Base-by-base conservation (phyloP, 2,888 invertebrate genomes). In the Sphecodes monilicornis region DNA sequence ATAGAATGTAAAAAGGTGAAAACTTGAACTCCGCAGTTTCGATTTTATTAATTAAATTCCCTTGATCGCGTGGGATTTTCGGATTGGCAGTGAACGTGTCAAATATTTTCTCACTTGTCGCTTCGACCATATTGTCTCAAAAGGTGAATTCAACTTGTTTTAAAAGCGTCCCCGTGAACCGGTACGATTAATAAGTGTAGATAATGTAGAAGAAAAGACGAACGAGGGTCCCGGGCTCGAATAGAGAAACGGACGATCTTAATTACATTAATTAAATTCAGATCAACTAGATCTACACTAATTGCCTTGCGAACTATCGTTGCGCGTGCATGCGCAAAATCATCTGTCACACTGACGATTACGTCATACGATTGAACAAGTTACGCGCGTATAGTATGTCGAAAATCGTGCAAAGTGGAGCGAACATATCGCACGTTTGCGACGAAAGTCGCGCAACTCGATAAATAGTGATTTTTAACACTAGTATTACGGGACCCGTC, bases 201-300 rank as follows among this genome's bases (percentile, higher is more conserved):
- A 82, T 78, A 71, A 66, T 32, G 39, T n/a, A 43, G 6, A 16
- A 22, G 54, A 6, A 66, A 39, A 66, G n/a, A 43, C 18, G 46
- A 32, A 46, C 16, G 26, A 1, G 54, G n/a, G n/a, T 26, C 36
- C 8, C 22, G 57, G 18, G 26, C 18, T 54, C 60, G 64, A 46
- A 41, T 43, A n/a, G n/a, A n/a, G n/a, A n/a, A n/a, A n/a, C 64
- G 36, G 36, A 22, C 71, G 81, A 84, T 84, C 80, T 81, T 86
- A 84, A 86, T 86, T 86, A 84, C 80, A 70, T 76, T 84, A 76
- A 86, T 86, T 84, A 86, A 78, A 78, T 78, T 81, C 76, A 36
- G 57, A 84, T 71, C 74, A 84, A 73, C 41, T 76, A 81, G 86
- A 84, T 84, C 75, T 70, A 29, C 81, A 57, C 81, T 86, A 86